Percentiles rank a stretch among this genome's conserved stretches.
Evolutionary conservation across 2,113 vertebrate species (phyloP).

Genomic region (Cyanoderma ruficeps): DNA sequence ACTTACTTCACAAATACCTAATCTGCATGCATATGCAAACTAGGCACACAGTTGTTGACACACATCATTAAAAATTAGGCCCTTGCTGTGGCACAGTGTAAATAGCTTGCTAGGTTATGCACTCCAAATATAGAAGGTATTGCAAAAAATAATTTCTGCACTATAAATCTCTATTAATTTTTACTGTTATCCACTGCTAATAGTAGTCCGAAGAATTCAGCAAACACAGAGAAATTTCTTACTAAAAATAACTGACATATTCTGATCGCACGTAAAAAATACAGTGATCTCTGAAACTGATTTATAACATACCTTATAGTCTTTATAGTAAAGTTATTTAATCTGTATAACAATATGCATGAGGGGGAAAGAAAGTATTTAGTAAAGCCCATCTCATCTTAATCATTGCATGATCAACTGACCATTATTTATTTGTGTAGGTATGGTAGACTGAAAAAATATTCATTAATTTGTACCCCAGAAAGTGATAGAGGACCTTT

Average conservation of each 20-base stretch:
- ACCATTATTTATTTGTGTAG: background rate
- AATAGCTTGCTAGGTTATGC: constrained; percentile 61
- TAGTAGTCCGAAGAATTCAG: background rate
- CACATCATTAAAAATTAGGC: constrained; percentile 70
- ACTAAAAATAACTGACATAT: background rate
- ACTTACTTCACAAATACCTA: constrained; percentile 67
- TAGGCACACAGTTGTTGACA: constrained; percentile 61
- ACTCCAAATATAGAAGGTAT: constrained; percentile 40
- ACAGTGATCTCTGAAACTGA: background rate
- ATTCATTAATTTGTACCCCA: background rate
- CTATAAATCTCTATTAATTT: constrained; percentile 15
- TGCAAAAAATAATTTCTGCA: constrained; percentile 4
- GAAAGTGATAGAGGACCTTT: background rate
- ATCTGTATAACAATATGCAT: background rate
- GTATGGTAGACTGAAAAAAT: background rate
- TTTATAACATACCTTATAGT: background rate
- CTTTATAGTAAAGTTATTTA: background rate
- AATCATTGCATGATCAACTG: background rate
- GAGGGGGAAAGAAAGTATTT: background rate
- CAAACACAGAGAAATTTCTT: background rate
- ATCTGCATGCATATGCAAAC: constrained; percentile 68
- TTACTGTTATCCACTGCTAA: background rate
- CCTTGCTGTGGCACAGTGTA: constrained; percentile 68
- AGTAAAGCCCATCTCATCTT: background rate
- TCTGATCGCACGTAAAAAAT: background rate